Percentiles rank a stretch among this genome's conserved stretches.
phyloP scores from a whole-genome alignment of 2,888 invertebrate species.

The Drosophila prolongata region DNA sequence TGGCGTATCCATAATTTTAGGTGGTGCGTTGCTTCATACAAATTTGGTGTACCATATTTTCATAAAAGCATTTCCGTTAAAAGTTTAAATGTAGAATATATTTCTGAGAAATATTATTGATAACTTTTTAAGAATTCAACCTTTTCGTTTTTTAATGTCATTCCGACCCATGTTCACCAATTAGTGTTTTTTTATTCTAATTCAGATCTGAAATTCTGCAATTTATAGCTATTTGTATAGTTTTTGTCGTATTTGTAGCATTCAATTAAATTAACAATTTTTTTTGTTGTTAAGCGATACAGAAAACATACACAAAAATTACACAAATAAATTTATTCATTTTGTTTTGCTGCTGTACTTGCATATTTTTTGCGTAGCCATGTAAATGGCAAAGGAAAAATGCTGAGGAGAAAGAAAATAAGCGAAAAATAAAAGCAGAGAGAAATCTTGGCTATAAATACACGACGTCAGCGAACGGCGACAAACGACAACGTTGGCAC shows the following conservation, averaged over 20 bases:
- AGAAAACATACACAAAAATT: constrained; percentile 17
- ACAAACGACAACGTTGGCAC: constrained; percentile 47
- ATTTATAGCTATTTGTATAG: constrained; percentile 14
- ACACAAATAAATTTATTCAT: constrained; percentile 34
- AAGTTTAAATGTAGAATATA: no score
- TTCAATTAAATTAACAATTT: constrained; percentile 50
- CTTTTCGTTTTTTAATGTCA: constrained; percentile 18
- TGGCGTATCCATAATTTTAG: no score
- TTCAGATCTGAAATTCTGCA: constrained; percentile 11
- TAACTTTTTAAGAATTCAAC: no score
- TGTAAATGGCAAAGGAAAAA: constrained; percentile 55
- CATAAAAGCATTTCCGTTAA: no score
- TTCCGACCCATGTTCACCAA: constrained; percentile 21
- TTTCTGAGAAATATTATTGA: no score
- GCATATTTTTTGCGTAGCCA: constrained; percentile 54
- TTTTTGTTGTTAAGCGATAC: constrained; percentile 8
- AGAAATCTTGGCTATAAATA: constrained; percentile 63
- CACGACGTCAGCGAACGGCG: constrained; percentile 57
- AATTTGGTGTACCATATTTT: no score
- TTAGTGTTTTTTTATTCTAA: constrained; percentile 20
- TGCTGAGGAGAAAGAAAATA: constrained; percentile 24
- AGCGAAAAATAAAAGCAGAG: constrained; percentile 21
- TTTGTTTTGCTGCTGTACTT: constrained; percentile 28
- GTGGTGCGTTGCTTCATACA: no score
- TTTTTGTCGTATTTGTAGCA: constrained; percentile 10